These are phyloP conservation scores for Leptopilina drosophilae DNA, from an alignment of 2,888 invertebrate species.

Conservation along the genomic window DNA sequence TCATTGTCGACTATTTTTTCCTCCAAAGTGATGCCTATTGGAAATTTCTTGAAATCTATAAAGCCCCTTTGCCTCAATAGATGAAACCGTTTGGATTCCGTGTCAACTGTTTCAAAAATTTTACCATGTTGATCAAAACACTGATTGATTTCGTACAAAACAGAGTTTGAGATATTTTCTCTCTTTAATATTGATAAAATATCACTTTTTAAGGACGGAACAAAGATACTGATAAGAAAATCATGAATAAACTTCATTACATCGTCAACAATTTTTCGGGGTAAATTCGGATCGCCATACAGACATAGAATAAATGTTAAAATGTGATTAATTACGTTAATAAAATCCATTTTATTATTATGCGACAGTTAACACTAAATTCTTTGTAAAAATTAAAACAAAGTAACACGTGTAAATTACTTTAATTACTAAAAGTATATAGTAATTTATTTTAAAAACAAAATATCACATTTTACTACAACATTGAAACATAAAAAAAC, in stretches of 20 bases:
- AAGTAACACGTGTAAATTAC: neutral
- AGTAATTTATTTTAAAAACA: too few relatives aligned
- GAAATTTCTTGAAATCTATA: constrained; percentile 16
- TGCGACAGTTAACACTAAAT: neutral
- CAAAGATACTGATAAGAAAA: constrained; percentile 40
- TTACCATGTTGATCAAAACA: neutral
- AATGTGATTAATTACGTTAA: constrained; percentile 43
- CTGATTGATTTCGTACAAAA: constrained; percentile 35
- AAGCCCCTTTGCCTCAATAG: constrained; percentile 7
- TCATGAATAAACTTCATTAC: constrained; percentile 42
- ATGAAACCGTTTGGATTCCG: constrained; percentile 26
- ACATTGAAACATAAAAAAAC: neutral
- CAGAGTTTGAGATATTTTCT: constrained; percentile 27
- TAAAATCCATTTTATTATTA: constrained; percentile 35
- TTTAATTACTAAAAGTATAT: too few relatives aligned
- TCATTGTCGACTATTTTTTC: neutral
- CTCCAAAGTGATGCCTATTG: neutral
- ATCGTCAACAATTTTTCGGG: neutral
- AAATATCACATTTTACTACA: neutral
- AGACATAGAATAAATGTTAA: constrained; percentile 35
- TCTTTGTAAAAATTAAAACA: neutral
- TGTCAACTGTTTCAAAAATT: constrained; percentile 10
- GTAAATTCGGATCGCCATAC: constrained; percentile 1
- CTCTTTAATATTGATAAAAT: constrained; percentile 31
- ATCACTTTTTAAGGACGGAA: constrained; percentile 44